Conservation (phyloP, 2,888 invertebrate species). For the Temnothorax ravouxi region DNA sequence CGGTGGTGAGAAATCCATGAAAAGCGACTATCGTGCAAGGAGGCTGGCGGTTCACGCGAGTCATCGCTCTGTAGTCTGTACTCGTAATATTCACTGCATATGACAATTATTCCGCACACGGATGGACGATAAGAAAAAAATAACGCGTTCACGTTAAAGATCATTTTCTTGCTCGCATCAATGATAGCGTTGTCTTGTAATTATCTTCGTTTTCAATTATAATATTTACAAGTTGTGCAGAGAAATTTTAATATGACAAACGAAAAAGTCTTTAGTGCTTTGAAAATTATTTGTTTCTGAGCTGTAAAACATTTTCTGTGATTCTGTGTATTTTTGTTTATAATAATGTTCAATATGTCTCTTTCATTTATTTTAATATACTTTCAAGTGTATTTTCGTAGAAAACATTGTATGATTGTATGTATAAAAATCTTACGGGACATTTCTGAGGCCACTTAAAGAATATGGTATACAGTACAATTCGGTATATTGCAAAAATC, state of each 20-base stretch:
- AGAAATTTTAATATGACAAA: conserved; percentile 7
- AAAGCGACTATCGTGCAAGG: conserved; percentile 36
- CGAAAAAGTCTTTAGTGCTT: not conserved
- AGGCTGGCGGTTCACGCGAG: conserved; percentile 11
- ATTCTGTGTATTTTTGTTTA: not conserved
- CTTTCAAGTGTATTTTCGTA: not conserved
- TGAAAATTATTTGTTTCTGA: not conserved
- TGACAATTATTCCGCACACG: conserved; percentile 13
- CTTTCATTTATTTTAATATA: not conserved
- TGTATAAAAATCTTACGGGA: not conserved
- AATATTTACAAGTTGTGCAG: not conserved
- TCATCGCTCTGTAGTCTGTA: not conserved
- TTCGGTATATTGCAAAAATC: not conserved
- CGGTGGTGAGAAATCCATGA: conserved; percentile 40
- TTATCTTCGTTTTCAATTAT: not conserved
- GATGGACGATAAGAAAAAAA: conserved; percentile 1
- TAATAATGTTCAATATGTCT: not conserved
- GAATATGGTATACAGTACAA: not conserved
- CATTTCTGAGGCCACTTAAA: conserved; percentile 17
- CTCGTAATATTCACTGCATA: not conserved
- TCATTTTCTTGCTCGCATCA: not conserved
- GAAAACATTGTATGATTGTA: not conserved
- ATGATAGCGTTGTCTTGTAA: not conserved
- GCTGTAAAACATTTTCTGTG: not conserved
- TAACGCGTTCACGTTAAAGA: conserved; percentile 35